Evolutionary conservation across 2,797 vertebrate genomes (phyloP), one percentile per base, ranked within the genome.

Genomic region (Epinephelus coioides): DNA sequence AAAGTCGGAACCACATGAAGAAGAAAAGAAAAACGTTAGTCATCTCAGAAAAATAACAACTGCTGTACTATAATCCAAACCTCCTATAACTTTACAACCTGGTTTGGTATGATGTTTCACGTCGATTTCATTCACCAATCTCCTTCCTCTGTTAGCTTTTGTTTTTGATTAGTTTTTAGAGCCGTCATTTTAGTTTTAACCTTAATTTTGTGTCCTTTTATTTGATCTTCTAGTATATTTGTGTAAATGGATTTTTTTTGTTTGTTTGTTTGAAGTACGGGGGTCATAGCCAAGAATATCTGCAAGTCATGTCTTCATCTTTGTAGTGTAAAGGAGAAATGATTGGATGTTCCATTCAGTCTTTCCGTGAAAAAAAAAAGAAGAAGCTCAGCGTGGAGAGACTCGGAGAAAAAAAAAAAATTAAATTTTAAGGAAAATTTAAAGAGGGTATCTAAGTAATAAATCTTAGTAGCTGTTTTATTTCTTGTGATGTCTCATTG

Each of bases 41-140:
- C 97, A 98, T 98, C 97, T 98, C 97, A 97, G 96, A 93, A 93
- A 94, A 93, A 94, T 83, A 94, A 93, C 84, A 96, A 96, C 97
- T 98, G 97, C 97, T 99, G 97, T 98, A 98, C 95, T 96, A 97
- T 97, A 98, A 95, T 96, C 95, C 96, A 95, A 91, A 93, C 93
- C 92, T 95, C 86, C 95, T 96, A 96, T 97, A 97, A 95, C 93
- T 95, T 96, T 95, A 95, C 96, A 91, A 95, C 96, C 83, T 94
- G 95, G 87, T 94, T 95, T 97, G 95, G 92, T 92, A 74, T 92
- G 92, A 96, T 93, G 90, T 94, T 92, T 93, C 94, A 92, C 91
- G 81, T 94, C 86, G 61, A 84, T 81, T 91, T 91, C 91, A 86
- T 86, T 92, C 87, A 88, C 87, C 85, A 84, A 47, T 95, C 93